phyloP scores from a whole-genome alignment of 2,797 vertebrate genomes.

The Threskiornis aethiopicus region DNA sequence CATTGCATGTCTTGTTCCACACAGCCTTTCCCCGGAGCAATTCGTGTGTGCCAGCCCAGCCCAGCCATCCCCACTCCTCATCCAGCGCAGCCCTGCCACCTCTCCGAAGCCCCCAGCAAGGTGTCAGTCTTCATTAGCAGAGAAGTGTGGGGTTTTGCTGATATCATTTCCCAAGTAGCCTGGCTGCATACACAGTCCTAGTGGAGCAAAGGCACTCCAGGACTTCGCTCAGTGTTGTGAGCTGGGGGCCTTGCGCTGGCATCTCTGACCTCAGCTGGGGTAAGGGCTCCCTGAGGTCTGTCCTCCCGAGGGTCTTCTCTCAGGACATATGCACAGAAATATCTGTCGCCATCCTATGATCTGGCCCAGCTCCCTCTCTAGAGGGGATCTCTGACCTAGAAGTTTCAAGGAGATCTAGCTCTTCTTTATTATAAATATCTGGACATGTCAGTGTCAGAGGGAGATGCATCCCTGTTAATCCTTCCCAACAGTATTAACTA shows the following conservation, averaged over 20 bases:
- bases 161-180: not conserved
- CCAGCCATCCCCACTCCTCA: not conserved
- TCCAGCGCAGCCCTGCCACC: not conserved
- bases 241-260: accelerated
- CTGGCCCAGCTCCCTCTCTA: not conserved
- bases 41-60: not conserved
- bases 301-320: not conserved
- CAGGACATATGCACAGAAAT: not conserved
- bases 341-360: not conserved
- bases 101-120: not conserved
- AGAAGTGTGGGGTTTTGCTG: not conserved
- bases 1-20: not conserved
- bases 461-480: not conserved
- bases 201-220: not conserved
- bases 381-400: not conserved
- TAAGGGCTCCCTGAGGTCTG: not conserved
- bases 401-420: not conserved
- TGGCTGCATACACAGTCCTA: not conserved
- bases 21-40: not conserved
- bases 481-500: not conserved
- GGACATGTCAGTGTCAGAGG: not conserved
- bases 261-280: not conserved
- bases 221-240: not conserved
- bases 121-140: not conserved
- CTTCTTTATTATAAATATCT: not conserved